A percentile compares a stretch with the other conserved stretches of the same genome.
These are phyloP conservation scores for Drosophila acutilabella DNA, from an alignment of 2,888 invertebrate species.

Conservation along the genomic window DNA sequence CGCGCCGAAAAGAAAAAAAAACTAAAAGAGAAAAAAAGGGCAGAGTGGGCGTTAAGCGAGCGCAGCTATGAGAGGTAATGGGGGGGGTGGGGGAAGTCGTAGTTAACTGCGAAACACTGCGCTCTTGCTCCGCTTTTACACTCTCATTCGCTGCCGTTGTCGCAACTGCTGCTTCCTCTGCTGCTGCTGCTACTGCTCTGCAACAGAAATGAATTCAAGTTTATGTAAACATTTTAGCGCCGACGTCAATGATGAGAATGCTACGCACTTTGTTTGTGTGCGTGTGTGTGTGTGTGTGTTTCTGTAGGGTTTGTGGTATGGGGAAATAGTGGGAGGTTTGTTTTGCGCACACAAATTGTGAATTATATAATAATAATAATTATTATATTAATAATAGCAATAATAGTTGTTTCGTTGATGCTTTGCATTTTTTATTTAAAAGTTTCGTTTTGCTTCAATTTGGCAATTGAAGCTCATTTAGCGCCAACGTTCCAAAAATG, in stretches of 20 bases:
- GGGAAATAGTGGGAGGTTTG: constrained; percentile 5
- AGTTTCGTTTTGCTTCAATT: constrained; percentile 56
- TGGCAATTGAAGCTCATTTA: constrained; percentile 74
- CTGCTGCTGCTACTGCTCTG: constrained; percentile 25
- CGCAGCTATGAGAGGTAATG: too few species aligned
- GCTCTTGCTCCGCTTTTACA: not conserved
- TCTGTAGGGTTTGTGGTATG: not conserved
- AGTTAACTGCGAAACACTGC: too few species aligned
- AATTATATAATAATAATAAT: constrained; percentile 62
- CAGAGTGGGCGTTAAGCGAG: constrained; percentile 19
- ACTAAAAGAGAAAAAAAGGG: constrained; percentile 1
- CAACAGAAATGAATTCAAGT: constrained; percentile 63
- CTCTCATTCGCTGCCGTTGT: not conserved
- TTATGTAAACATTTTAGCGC: constrained; percentile 73
- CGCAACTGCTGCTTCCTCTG: constrained; percentile 16
- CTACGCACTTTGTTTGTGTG: constrained; percentile 54
- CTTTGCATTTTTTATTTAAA: constrained; percentile 54
- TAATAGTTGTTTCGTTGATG: constrained; percentile 6
- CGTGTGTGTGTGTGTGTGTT: not conserved
- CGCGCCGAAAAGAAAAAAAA: constrained; percentile 45
- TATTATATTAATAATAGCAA: not conserved
- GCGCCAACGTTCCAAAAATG: constrained; percentile 63
- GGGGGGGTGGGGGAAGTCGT: not conserved
- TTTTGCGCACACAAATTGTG: constrained; percentile 15
- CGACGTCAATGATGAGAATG: constrained; percentile 66